These are phyloP conservation scores for Channa maculata DNA, from an alignment of 2,113 vertebrate genomes.

Conservation along the genomic window DNA sequence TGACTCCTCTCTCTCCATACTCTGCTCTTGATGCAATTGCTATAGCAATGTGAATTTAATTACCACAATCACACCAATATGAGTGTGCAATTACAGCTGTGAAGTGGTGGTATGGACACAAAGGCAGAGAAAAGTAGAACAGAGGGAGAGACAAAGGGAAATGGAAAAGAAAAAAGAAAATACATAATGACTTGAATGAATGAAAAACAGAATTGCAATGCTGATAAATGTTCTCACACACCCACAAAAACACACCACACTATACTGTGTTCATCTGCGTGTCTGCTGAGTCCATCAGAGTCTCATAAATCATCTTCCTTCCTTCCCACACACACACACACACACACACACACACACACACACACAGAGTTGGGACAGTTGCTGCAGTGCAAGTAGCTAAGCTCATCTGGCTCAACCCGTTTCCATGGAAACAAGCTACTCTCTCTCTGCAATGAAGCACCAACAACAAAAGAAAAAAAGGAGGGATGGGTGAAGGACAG, in stretches of 20 bases:
- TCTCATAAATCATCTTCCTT: constrained; percentile 62
- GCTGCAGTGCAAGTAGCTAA: constrained; percentile 57
- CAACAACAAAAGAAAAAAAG: constrained; percentile 65
- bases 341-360: constrained; percentile 18
- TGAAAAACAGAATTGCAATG: neutral
- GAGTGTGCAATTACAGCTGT: constrained; percentile 21
- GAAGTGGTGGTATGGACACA: constrained; percentile 5
- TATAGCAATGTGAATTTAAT: constrained; percentile 34
- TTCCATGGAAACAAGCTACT: constrained; percentile 81
- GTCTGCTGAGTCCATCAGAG: constrained; percentile 50
- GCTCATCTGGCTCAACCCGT: constrained; percentile 68
- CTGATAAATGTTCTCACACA: neutral
- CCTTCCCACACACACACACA: constrained; percentile 13
- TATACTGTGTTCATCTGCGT: constrained; percentile 16
- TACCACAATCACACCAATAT: constrained; percentile 22
- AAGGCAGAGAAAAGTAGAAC: neutral
- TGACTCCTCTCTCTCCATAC: neutral
- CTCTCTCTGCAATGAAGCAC: constrained; percentile 53
- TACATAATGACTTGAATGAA: neutral
- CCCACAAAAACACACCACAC: constrained; percentile 1
- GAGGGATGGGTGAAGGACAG: constrained; percentile 18
- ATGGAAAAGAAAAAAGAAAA: neutral
- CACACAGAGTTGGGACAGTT: constrained; percentile 25
- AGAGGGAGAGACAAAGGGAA: neutral
- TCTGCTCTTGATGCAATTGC: constrained; percentile 7